phyloP scores from a whole-genome alignment of 2,113 vertebrate species.

The Willisornis vidua region DNA sequence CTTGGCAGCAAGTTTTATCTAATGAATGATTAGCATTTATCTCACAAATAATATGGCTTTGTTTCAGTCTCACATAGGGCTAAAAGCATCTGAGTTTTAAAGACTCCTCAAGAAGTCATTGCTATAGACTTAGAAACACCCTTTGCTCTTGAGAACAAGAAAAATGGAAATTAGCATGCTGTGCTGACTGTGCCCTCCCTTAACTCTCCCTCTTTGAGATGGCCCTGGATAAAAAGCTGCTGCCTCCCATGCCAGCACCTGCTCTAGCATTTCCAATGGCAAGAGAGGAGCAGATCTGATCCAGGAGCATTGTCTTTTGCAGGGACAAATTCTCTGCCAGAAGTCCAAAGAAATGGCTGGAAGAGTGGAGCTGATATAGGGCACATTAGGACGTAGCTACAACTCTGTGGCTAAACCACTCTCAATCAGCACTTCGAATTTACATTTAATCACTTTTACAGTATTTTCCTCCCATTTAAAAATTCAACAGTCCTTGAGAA shows the following conservation, averaged over 20 bases:
- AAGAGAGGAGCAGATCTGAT: neutral
- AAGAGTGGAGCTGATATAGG: neutral
- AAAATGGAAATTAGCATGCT: neutral
- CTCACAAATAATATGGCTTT: conserved; percentile 14
- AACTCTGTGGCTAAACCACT: neutral
- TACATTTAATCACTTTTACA: neutral
- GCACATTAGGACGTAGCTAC: neutral
- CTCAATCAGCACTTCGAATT: neutral
- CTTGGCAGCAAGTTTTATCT: neutral
- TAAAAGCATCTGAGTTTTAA: neutral
- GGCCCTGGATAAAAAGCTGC: neutral
- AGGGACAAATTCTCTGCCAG: neutral
- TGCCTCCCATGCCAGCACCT: neutral
- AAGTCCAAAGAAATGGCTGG: neutral
- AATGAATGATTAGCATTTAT: conserved; percentile 1
- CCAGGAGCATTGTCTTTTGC: neutral
- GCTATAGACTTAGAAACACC: neutral
- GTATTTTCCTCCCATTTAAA: neutral
- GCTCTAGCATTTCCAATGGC: neutral
- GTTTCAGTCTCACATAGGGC: neutral
- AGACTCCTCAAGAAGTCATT: neutral
- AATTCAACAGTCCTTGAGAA: neutral
- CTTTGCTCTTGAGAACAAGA: neutral
- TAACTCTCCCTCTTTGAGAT: neutral
- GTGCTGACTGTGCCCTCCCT: neutral